Evolutionary conservation across 2,888 invertebrate genomes (phyloP).

Genomic region (Megaustenia siamemsis): DNA sequence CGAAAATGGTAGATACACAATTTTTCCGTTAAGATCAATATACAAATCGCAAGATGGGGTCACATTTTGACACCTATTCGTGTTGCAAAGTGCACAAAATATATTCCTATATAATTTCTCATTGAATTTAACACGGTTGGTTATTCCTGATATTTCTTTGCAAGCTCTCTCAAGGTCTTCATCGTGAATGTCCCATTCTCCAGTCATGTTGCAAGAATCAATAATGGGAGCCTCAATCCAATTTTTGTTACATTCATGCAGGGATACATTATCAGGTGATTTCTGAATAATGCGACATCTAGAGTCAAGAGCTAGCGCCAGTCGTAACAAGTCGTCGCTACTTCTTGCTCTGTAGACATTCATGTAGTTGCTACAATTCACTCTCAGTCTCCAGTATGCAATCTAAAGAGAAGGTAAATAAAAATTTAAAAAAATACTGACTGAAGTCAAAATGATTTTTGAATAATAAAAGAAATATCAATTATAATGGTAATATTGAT

Average conservation of each 20-base stretch:
- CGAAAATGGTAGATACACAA: background rate
- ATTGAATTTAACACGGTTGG: background rate
- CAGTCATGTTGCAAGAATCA: conserved; percentile 31
- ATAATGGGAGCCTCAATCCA: conserved; percentile 2
- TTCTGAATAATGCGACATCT: background rate
- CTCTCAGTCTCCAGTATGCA: background rate
- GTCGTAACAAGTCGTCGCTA: conserved; percentile 14
- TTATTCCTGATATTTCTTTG: background rate
- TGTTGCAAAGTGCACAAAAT: conserved; percentile 45
- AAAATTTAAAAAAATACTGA: no score
- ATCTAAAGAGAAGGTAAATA: background rate
- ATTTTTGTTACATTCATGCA: background rate
- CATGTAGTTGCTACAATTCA: conserved; percentile 3
- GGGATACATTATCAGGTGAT: background rate
- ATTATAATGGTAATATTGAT: no score
- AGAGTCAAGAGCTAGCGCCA: background rate
- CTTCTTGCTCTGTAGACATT: conserved; percentile 13
- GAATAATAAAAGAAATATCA: no score
- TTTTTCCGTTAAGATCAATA: background rate
- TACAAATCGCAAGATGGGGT: no score
- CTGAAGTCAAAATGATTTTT: no score
- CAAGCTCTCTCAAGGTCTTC: conserved; percentile 25
- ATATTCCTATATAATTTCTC: background rate
- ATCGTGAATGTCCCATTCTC: conserved; percentile 20
- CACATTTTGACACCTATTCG: background rate